These are phyloP conservation scores for Stegostoma tigrinum DNA, from an alignment of 2,113 vertebrate genomes.

Conservation along the genomic window DNA sequence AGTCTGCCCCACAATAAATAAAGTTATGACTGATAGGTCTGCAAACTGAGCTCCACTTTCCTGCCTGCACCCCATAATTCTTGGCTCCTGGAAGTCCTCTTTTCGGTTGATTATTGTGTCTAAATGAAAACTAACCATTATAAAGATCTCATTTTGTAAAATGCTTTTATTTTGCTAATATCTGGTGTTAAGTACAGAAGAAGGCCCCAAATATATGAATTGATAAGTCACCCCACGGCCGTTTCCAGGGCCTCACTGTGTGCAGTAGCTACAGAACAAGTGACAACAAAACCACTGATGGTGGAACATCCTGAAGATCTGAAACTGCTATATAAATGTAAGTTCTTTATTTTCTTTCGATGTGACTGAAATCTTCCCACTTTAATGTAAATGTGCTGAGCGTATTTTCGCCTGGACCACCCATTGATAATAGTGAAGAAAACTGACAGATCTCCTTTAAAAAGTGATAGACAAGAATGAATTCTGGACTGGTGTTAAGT, in stretches of 20 bases:
- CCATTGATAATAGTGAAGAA: not conserved
- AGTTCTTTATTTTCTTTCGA: not conserved
- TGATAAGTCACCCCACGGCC: not conserved
- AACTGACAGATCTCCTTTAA: not conserved
- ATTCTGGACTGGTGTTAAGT: slow-evolving; percentile 2
- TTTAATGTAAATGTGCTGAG: not conserved
- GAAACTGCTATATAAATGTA: not conserved
- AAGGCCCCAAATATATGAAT: not conserved
- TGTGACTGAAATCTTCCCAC: not conserved
- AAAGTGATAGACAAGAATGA: not conserved
- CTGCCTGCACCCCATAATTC: too few species aligned
- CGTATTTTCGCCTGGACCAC: not conserved
- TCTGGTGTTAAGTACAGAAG: not conserved
- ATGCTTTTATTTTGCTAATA: not conserved
- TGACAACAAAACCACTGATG: not conserved
- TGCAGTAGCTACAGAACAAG: not conserved
- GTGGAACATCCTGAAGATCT: not conserved
- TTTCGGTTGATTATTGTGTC: not conserved
- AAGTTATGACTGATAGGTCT: too few species aligned
- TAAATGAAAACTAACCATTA: not conserved
- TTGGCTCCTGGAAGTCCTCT: not conserved
- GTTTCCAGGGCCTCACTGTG: not conserved
- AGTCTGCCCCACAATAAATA: too few species aligned
- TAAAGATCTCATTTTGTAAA: not conserved
- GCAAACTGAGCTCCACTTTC: too few species aligned